Evolutionary conservation across 2,797 vertebrate species (phyloP).

Genomic region (Epinephelus awoara): DNA sequence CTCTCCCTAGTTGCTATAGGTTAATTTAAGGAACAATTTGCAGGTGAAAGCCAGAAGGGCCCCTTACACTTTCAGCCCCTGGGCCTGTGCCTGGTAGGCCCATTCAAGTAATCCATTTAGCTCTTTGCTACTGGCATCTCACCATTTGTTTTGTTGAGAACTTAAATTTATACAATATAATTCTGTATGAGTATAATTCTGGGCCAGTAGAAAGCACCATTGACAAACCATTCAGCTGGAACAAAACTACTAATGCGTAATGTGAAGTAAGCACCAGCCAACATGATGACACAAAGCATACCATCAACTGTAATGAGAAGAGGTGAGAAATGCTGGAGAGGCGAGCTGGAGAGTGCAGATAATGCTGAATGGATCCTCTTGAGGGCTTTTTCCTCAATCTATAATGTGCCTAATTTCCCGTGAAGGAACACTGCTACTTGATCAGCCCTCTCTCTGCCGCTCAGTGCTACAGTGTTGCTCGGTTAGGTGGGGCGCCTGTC

Average conservation of each 20-base stretch:
- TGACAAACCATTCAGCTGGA: conserved; percentile 14
- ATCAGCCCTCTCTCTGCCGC: conserved; percentile 5
- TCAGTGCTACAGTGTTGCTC: neutral
- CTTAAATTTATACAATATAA: conserved; percentile 23
- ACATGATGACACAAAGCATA: conserved; percentile 28
- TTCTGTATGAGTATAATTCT: conserved; percentile 5
- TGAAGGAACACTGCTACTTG: conserved; percentile 35
- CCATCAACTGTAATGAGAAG: conserved; percentile 13
- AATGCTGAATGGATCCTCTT: conserved; percentile 44
- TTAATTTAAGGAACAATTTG: too few species aligned
- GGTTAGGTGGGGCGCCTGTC: conserved; percentile 60
- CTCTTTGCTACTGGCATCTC: too few species aligned
- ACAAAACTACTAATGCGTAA: neutral
- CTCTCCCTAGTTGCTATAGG: too few species aligned
- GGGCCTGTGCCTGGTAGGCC: too few species aligned
- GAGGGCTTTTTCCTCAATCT: conserved; percentile 43
- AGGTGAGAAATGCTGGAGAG: conserved; percentile 22
- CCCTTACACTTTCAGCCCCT: too few species aligned
- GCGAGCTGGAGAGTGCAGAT: conserved; percentile 14
- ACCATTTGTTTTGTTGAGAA: conserved; percentile 12
- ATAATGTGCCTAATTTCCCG: conserved; percentile 61
- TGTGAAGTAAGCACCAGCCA: conserved; percentile 26
- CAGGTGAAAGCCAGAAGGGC: too few species aligned
- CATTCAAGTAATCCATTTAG: too few species aligned
- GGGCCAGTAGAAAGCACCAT: neutral